A percentile compares a stretch with the other conserved stretches of the same genome.
These are phyloP conservation scores for Sinonovacula constricta DNA, from an alignment of 1,140 invertebrate species.

Conservation along the genomic window DNA sequence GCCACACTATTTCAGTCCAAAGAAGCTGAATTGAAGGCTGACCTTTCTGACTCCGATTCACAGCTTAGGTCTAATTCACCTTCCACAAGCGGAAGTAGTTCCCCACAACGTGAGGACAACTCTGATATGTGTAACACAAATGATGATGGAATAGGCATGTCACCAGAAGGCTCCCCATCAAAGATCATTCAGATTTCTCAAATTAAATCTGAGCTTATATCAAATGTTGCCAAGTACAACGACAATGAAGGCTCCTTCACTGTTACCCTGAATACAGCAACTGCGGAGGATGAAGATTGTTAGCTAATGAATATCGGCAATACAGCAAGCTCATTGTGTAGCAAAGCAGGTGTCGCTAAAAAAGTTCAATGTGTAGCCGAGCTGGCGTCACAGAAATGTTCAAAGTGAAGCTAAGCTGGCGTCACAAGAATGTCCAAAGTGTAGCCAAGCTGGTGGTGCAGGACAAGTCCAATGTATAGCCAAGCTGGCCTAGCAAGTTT, in stretches of 20 bases:
- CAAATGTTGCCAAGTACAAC: constrained; percentile 5
- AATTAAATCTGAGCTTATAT: constrained; percentile 42
- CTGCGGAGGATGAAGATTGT: constrained; percentile 47
- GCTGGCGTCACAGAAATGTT: no score
- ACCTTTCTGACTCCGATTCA: constrained; percentile 41
- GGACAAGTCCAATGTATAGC: no score
- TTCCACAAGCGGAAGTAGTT: constrained; percentile 51
- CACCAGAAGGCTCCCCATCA: constrained; percentile 32
- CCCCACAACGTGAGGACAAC: constrained; percentile 24
- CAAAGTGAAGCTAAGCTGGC: no score
- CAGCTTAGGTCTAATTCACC: constrained; percentile 45
- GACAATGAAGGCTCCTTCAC: constrained; percentile 36
- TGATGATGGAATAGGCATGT: constrained; percentile 44
- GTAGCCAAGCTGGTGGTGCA: no score
- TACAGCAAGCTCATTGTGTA: no score
- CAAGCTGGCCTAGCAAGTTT: no score
- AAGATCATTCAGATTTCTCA: constrained; percentile 37
- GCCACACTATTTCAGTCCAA: constrained; percentile 53
- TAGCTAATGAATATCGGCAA: no score
- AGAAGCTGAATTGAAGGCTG: constrained; percentile 9
- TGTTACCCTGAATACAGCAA: constrained; percentile 28
- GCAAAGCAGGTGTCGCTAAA: no score
- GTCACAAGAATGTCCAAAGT: no score
- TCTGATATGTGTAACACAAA: constrained; percentile 47
- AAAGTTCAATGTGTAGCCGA: no score